phyloP scores from a whole-genome alignment of 2,113 vertebrate genomes.

The Eclectus roratus region DNA sequence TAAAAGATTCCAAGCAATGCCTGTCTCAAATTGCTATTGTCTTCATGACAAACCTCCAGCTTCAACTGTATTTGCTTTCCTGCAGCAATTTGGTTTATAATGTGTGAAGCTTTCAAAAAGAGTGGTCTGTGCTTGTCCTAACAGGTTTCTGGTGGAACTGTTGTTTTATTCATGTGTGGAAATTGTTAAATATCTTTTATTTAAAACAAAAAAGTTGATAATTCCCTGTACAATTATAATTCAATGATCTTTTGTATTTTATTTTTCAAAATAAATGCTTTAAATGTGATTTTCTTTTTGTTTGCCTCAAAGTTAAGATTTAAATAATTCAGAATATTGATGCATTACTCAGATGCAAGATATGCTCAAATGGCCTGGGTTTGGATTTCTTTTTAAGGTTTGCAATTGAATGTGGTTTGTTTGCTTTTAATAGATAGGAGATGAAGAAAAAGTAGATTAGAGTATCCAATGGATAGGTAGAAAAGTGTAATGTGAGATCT shows the following conservation, averaged over 20 bases:
- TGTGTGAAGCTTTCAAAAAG: background rate
- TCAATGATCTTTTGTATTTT: slow-evolving; percentile 83
- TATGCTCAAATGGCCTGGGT: rapidly evolving
- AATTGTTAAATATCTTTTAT: slow-evolving; percentile 72
- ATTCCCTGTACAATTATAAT: slow-evolving; percentile 75
- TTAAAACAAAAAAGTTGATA: slow-evolving; percentile 71
- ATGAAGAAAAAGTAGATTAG: background rate
- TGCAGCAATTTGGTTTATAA: background rate
- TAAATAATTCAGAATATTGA: background rate
- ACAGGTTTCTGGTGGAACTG: slow-evolving; percentile 27
- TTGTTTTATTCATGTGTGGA: slow-evolving; percentile 62
- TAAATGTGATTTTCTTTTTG: slow-evolving; percentile 62
- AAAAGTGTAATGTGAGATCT: background rate
- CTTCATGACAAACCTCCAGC: background rate
- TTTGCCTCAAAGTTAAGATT: background rate
- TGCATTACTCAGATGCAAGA: background rate
- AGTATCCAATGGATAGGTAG: background rate
- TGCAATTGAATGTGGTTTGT: background rate
- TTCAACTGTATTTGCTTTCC: background rate
- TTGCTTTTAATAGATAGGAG: background rate
- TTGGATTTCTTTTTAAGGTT: background rate
- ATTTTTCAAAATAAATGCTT: slow-evolving; percentile 88
- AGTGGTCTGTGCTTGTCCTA: slow-evolving; percentile 37
- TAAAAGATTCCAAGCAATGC: background rate
- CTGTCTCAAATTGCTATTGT: slow-evolving; percentile 4